Evolutionary conservation across 2,888 invertebrate genomes (phyloP), one percentile per base, ranked within the genome.

Genomic region (Acleris laterana): DNA sequence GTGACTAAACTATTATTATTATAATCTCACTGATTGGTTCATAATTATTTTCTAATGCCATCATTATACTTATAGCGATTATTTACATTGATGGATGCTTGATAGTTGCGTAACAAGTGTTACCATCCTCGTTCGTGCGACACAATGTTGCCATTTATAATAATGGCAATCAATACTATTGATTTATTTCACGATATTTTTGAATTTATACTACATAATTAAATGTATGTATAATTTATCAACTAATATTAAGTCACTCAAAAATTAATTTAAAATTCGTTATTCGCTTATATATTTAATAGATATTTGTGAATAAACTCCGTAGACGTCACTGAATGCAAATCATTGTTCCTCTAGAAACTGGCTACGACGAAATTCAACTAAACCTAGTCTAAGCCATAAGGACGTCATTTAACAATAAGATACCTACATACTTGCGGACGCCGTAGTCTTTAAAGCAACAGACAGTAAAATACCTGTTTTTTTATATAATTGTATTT

Each of bases 1-100:
- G 16, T 46, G 74, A 80, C 87, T 88, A 88, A 81, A 73, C 84
- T 88, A 86, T 78, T 72, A 83, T 85, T 78, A 89, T 79, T 86
- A 88, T 93, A 93, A 91, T 93, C 92, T 93, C 92, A 93, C 92
- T 91, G 87, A 85, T 85, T 88, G 78, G 48, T 89, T 89, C 89
- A 90, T 90, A 89, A 85, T 89, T 87, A 71, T 75, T 75, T 80
- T 79, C 87, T 84, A 82, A 80, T 89, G 87, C 87, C 6, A 82
- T 86, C 80, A 83, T 87, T 87, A 82, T 87, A 83, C 81, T 82
- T 88, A 84, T 81, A 86, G 88, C 87, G 74, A 85, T 82, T 89
- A 90, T 92, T 85, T 91, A 91, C 90, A 92, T 60, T 79, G 74
- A 38, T 25, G 70, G 71, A 72, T 85, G 83, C 76, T 72, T 69